Percentiles rank a stretch among this genome's conserved stretches.
Evolutionary conservation across 30 jellyfish, hydroid and myxozoan genomes (phyloP).

Genomic region (Catostylus mosaicus): DNA sequence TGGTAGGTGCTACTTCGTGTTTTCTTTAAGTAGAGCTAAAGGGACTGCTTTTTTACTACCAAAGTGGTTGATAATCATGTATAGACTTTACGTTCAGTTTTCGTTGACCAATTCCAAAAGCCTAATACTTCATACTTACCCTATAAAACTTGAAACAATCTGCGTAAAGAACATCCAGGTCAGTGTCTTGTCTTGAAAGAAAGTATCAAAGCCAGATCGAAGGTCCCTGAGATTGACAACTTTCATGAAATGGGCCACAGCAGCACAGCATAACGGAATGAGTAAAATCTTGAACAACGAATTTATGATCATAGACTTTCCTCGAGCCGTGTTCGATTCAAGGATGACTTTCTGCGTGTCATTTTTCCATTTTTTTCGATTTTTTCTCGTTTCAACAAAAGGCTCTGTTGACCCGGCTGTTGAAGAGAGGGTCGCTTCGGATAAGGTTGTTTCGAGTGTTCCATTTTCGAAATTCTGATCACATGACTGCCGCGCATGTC

Average conservation of each 20-base stretch:
- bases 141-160: constrained; percentile 75
- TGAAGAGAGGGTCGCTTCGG: constrained; percentile 19
- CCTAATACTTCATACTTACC: no score
- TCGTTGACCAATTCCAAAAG: no score
- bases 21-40: no score
- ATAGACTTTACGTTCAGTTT: no score
- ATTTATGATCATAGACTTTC: constrained; percentile 84
- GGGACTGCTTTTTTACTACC: no score
- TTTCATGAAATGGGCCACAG: constrained; percentile 80
- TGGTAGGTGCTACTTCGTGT: no score
- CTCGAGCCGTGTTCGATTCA: constrained; percentile 90
- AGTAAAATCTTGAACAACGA: constrained; percentile 72
- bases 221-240: constrained; percentile 64
- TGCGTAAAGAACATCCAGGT: constrained; percentile 78
- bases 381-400: constrained; percentile 26
- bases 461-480: constrained; percentile 2
- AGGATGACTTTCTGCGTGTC: constrained; percentile 80
- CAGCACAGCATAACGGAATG: constrained; percentile 75
- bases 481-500: not conserved
- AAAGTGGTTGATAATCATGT: no score
- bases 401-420: not conserved
- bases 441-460: constrained; percentile 6
- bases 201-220: constrained; percentile 46
- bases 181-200: constrained; percentile 59
- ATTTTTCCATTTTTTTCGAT: constrained; percentile 41